These are phyloP conservation scores for Laspeyria flexula DNA, from an alignment of 2,888 invertebrate species.

Conservation along the genomic window DNA sequence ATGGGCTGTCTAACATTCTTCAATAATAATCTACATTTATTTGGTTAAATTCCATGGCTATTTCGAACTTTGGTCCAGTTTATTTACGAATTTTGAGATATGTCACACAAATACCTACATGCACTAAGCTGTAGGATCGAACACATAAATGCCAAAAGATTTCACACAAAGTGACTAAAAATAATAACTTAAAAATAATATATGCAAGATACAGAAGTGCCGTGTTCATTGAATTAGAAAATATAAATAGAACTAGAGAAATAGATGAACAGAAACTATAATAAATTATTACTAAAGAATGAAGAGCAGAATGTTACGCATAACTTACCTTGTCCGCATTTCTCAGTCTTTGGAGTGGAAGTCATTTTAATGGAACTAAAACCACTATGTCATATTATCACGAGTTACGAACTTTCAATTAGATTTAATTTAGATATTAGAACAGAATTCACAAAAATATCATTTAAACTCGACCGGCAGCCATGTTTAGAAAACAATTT, in stretches of 20 bases:
- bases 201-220: conserved; percentile 6
- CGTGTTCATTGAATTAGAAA: conserved; percentile 23
- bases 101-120: no score
- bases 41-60: no score
- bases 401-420: conserved; percentile 47
- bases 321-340: conserved; percentile 81
- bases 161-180: background rate
- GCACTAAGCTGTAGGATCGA: background rate
- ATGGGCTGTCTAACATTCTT: no score
- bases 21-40: no score
- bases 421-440: conserved; percentile 49
- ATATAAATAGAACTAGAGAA: conserved; percentile 37
- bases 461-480: conserved; percentile 79
- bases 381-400: conserved; percentile 76
- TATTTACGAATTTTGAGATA: no score
- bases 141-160: background rate
- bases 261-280: conserved; percentile 34
- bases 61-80: no score
- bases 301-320: conserved; percentile 51
- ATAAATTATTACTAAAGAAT: conserved; percentile 29
- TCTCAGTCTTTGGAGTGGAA: conserved; percentile 83
- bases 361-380: conserved; percentile 70
- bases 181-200: background rate
- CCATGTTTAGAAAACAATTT: conserved; percentile 77
- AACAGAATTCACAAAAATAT: conserved; percentile 68